Base-by-base conservation (phyloP, 1,140 invertebrate genomes). In the Anagrus nilaparvatae region DNA sequence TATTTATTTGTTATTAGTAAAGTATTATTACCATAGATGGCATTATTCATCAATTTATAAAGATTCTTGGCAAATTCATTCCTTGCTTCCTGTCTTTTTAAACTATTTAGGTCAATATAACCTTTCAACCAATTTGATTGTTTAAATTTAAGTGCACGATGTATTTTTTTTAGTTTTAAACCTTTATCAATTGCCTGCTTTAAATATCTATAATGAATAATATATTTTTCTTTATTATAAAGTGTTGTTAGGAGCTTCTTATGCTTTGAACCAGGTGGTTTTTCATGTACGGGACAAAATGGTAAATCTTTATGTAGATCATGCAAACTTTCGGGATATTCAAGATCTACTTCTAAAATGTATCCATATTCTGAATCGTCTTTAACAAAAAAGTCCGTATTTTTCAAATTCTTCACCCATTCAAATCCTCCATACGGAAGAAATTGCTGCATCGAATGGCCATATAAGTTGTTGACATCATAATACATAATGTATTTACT, bases 401-500 rank as follows among this genome's bases (percentile, higher is more conserved):
- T 40, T 3, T 29, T 29, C 19, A 24, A 8, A 2, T 39, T 42
- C 13, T 23, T 17, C 13, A 63, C 38, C 65, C 66, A 76, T 49
- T 66, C 33, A 60, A 74, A 75, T 21, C 55, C 46, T 27, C 41
- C 46, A 18, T 49, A 51, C 14, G 70, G 69, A 28, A 74, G 51
- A 43, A 44, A 51, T 46, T 65, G 50, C 13, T 51, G 61, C 67
- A 75, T 71, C 8, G 63, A 60, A 39, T 48, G 61, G 9, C 72
- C 73, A 62, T 77, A 77, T 33, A 73, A 52, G 58, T 75, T 76
- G 51, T 74, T 75, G 10, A 58, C 59, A 63, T 74, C 72, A 21
- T 63, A 57, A 53, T n/a, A n/a, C n/a, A n/a, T n/a, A n/a, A n/a
- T n/a, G n/a, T n/a, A n/a, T n/a, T n/a, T n/a, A n/a, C n/a, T 75